These are phyloP conservation scores for Syrista parreyssii DNA, from an alignment of 2,888 invertebrate species.

Conservation along the genomic window DNA sequence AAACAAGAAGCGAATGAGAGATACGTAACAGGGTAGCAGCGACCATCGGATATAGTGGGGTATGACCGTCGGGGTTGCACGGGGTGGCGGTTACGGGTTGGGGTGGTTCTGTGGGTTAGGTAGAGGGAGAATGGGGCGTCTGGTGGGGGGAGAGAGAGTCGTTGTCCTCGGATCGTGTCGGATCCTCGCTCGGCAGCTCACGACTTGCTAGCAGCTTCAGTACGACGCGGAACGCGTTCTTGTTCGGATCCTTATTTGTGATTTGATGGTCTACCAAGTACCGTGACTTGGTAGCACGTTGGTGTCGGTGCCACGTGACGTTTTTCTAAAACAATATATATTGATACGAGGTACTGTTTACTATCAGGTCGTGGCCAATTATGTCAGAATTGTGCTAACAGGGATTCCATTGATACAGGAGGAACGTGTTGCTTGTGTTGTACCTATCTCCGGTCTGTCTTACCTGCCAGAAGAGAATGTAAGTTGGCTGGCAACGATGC, in stretches of 20 bases:
- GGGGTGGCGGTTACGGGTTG: neutral
- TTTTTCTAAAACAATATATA: neutral
- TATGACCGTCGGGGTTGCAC: neutral
- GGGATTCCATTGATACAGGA: neutral
- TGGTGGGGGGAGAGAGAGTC: conserved; percentile 47
- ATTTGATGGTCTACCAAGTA: neutral
- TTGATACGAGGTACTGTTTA: neutral
- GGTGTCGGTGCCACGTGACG: conserved; percentile 12
- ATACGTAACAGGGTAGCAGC: neutral
- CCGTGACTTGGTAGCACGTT: conserved; percentile 26
- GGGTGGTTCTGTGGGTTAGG: neutral
- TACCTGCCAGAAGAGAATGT: conserved; percentile 35
- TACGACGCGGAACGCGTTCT: conserved; percentile 52
- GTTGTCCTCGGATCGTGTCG: conserved; percentile 54
- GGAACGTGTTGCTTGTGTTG: neutral
- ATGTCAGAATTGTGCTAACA: neutral
- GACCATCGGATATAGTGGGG: neutral
- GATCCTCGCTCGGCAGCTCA: conserved; percentile 24
- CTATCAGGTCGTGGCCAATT: neutral
- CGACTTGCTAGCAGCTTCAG: conserved; percentile 45
- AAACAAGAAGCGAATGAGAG: neutral
- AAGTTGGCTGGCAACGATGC: conserved; percentile 44
- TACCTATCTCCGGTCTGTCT: conserved; percentile 20
- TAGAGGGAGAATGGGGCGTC: neutral
- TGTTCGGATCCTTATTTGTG: conserved; percentile 14